A percentile compares a stretch with the other conserved stretches of the same genome.
Conservation (phyloP, 92 coral and sea anemone genomes). For the Heteractis magnifica region DNA sequence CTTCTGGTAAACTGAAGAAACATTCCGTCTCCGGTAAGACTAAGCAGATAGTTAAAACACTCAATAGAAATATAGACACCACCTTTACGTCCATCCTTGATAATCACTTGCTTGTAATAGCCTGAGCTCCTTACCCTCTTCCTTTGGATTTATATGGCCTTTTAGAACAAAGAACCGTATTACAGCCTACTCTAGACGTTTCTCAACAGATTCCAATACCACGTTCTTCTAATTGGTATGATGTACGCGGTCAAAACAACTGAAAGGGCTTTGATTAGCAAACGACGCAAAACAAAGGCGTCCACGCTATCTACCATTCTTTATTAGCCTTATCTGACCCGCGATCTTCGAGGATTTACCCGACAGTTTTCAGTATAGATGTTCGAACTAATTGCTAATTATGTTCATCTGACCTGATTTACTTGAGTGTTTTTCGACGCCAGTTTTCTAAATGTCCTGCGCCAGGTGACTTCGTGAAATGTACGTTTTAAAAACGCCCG, state of each 20-base stretch:
- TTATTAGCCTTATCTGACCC: neutral
- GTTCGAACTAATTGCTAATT: neutral
- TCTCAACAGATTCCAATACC: neutral
- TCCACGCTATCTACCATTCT: neutral
- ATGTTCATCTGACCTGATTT: neutral
- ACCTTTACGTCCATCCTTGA: neutral
- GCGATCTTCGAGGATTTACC: neutral
- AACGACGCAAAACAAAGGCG: neutral
- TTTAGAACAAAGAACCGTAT: neutral
- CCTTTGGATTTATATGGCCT: neutral
- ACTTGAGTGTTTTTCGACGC: neutral
- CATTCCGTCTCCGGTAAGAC: neutral
- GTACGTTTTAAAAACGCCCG: neutral
- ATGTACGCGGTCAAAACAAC: slow-evolving; percentile 1
- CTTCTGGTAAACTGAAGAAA: slow-evolving; percentile 6
- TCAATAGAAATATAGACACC: neutral
- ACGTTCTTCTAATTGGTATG: slow-evolving; percentile 1
- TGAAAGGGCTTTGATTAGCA: neutral
- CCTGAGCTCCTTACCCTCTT: neutral
- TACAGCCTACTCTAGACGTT: neutral
- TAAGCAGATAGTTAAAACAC: neutral
- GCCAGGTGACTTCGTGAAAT: neutral
- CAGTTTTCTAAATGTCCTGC: neutral
- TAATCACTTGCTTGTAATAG: neutral
- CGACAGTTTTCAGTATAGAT: neutral